Evolutionary conservation across 2,113 vertebrate genomes (phyloP).

Genomic region (Chrysochloris asiatica): DNA sequence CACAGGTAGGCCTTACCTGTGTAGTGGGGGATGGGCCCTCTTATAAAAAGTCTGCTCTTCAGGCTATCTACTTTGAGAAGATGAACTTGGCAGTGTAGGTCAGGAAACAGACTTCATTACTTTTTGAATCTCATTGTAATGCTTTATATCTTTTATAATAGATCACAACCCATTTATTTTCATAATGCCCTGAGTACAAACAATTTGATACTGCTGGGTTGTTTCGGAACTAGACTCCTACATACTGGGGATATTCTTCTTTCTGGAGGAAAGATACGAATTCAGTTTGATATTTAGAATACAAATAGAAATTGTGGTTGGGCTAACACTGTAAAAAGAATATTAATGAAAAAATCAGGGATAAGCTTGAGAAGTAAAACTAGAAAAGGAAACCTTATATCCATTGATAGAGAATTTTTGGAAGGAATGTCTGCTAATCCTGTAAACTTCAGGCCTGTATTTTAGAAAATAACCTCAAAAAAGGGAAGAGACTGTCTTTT

Average conservation of each 20-base stretch:
- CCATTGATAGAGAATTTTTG: slow-evolving; percentile 41
- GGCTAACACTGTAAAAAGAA: slow-evolving; percentile 1
- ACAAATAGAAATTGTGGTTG: slow-evolving; percentile 16
- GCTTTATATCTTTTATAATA: not conserved
- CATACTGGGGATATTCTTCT: not conserved
- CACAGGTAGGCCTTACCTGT: not conserved
- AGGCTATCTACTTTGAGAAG: not conserved
- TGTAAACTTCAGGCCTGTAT: not conserved
- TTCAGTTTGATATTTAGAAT: slow-evolving; percentile 44
- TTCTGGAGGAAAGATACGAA: slow-evolving; percentile 16
- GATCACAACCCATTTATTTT: not conserved
- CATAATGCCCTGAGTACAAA: not conserved
- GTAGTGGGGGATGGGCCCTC: not conserved
- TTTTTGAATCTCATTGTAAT: slow-evolving; percentile 29
- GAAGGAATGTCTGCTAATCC: slow-evolving; percentile 24
- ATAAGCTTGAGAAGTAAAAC: slow-evolving; percentile 45
- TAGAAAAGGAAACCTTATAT: slow-evolving; percentile 4
- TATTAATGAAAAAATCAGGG: not conserved
- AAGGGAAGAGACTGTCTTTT: not conserved
- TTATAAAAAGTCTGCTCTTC: slow-evolving; percentile 4
- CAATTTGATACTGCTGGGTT: not conserved
- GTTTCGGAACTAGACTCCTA: not conserved
- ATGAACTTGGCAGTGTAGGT: not conserved
- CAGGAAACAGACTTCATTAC: not conserved
- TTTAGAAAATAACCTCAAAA: slow-evolving; percentile 30